These are phyloP conservation scores for Illadopsis cleaveri DNA, from an alignment of 2,113 vertebrate species.

Conservation along the genomic window DNA sequence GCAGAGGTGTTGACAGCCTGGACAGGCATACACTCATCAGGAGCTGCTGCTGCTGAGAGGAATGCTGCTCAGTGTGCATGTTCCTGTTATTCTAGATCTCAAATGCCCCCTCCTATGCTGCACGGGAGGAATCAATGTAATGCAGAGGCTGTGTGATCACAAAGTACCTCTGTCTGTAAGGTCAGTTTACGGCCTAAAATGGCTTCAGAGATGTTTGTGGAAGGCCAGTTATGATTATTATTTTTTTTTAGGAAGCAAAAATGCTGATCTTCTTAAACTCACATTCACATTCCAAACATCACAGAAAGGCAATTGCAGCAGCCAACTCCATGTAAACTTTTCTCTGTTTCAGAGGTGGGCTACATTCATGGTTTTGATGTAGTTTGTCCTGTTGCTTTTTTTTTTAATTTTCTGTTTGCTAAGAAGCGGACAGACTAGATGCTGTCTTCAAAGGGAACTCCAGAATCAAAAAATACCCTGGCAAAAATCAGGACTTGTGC, in stretches of 20 bases:
- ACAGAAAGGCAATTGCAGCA: background rate
- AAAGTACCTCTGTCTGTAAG: background rate
- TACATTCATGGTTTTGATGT: background rate
- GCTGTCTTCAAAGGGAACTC: conserved; percentile 17
- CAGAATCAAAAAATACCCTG: conserved; percentile 29
- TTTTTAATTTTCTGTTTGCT: background rate
- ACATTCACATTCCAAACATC: background rate
- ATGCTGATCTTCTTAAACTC: background rate
- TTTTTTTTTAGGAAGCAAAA: background rate
- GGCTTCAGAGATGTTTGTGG: background rate
- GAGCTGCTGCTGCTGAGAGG: background rate
- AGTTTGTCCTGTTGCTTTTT: background rate
- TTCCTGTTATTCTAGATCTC: background rate
- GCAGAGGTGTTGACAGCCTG: background rate
- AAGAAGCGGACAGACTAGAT: conserved; percentile 23
- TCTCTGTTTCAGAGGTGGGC: background rate
- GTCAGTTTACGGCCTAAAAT: background rate
- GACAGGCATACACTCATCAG: background rate
- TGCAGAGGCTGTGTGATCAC: background rate
- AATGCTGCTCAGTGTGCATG: background rate
- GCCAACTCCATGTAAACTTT: background rate
- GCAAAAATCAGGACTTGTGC: background rate
- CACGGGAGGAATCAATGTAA: background rate
- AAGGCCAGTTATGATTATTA: background rate
- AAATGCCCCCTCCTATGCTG: background rate